Evolutionary conservation across 2,797 vertebrate genomes (phyloP).

Genomic region (Leptodactylus fallax): DNA sequence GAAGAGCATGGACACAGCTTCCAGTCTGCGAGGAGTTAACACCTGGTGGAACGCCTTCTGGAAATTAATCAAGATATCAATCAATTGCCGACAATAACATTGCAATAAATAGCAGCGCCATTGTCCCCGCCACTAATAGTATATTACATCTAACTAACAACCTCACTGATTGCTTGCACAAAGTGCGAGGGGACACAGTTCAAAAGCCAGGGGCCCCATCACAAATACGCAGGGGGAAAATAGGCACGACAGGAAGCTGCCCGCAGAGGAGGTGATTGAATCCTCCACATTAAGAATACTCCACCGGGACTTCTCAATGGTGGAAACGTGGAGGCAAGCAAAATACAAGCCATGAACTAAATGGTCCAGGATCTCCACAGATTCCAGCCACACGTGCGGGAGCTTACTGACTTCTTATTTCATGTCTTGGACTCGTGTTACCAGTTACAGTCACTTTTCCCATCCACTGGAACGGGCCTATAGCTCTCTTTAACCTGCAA

Average conservation of each 20-base stretch:
- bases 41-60: constrained; percentile 81
- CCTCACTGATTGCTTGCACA: neutral
- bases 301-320: neutral
- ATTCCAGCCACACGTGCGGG: neutral
- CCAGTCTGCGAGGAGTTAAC: constrained; percentile 79
- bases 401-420: neutral
- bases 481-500: neutral
- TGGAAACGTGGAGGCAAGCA: neutral
- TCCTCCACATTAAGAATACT: neutral
- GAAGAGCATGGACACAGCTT: constrained; percentile 81
- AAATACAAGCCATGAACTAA: neutral
- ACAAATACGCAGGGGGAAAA: neutral
- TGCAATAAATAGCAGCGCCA: constrained; percentile 13
- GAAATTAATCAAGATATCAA: constrained; percentile 82
- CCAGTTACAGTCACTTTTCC: neutral
- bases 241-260: neutral
- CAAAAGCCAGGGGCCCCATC: neutral
- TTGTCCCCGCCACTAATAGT: constrained; percentile 29
- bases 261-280: constrained; percentile 6
- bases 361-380: neutral
- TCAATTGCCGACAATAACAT: constrained; percentile 74
- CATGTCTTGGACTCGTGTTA: no score
- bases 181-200: neutral
- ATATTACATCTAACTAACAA: constrained; percentile 49
- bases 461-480: neutral